Conservation (phyloP, 1,140 invertebrate species). For the Orussus abietinus region DNA sequence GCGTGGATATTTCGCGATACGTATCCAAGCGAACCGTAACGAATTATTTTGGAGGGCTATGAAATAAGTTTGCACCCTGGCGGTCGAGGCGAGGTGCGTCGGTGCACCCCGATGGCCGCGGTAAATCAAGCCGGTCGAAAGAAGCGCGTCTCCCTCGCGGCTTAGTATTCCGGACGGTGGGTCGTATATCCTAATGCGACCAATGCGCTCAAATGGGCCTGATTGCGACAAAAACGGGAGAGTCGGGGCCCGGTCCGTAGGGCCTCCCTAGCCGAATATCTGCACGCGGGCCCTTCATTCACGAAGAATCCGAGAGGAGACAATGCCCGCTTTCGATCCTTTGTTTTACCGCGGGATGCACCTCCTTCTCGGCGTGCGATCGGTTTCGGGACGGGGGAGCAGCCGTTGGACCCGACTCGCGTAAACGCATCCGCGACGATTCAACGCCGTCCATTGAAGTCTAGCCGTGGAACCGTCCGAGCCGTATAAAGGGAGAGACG, state of each 20-base stretch:
- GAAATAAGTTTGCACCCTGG: no score
- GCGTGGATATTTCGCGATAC: no score
- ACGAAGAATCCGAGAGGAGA: no score
- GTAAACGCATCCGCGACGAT: background rate
- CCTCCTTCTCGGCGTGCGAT: no score
- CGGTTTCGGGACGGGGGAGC: no score
- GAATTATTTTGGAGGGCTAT: no score
- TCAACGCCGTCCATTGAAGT: background rate
- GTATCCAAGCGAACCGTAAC: no score
- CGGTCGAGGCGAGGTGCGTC: no score
- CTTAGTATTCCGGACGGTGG: conserved; percentile 19
- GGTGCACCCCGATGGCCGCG: background rate
- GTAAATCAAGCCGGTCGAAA: conserved; percentile 14
- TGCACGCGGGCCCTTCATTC: conserved; percentile 17
- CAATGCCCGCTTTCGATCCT: no score
- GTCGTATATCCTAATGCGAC: conserved; percentile 18
- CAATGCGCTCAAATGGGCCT: conserved; percentile 20
- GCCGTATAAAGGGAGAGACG: background rate
- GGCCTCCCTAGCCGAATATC: conserved; percentile 14
- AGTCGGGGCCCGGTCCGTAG: conserved; percentile 5
- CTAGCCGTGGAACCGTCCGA: background rate
- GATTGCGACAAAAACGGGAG: conserved; percentile 22
- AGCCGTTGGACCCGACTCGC: no score
- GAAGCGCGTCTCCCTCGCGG: conserved; percentile 9
- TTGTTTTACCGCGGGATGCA: no score